Evolutionary conservation across 2,888 invertebrate species (phyloP).

Genomic region (Melitaea athalia): DNA sequence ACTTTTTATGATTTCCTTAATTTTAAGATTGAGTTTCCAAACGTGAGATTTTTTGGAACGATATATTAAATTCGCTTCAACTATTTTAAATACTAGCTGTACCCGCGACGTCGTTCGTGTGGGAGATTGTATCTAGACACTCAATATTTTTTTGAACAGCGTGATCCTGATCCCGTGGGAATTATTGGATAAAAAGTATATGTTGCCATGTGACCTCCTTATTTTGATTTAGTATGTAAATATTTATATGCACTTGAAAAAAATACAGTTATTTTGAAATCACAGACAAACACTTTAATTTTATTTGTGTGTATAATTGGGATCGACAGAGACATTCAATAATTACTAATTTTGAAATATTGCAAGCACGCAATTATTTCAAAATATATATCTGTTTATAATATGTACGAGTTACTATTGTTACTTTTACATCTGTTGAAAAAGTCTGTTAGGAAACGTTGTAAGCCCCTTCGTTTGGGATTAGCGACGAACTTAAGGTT

Average conservation of each 20-base stretch:
- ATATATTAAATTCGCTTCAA: neutral
- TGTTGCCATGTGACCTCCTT: no score
- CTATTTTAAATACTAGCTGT: neutral
- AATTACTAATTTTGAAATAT: neutral
- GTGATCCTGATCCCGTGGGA: no score
- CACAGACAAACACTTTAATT: no score
- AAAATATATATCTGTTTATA: conserved; percentile 17
- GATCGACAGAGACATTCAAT: neutral
- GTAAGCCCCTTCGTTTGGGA: conserved; percentile 72
- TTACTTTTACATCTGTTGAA: conserved; percentile 41
- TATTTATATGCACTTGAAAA: no score
- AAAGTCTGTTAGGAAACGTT: conserved; percentile 44
- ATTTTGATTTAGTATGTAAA: no score
- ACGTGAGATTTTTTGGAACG: neutral
- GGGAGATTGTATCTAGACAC: no score
- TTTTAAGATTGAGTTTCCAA: neutral
- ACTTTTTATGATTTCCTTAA: neutral
- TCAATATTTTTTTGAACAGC: no score
- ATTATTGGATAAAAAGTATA: no score
- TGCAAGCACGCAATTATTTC: conserved; percentile 11
- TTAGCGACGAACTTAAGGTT: conserved; percentile 66
- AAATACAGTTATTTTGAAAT: no score
- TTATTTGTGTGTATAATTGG: no score
- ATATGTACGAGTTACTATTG: conserved; percentile 19
- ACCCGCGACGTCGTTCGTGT: no score